These are phyloP conservation scores for Coracias cyanogaster DNA, from an alignment of 2,797 vertebrate genomes.

Conservation along the genomic window DNA sequence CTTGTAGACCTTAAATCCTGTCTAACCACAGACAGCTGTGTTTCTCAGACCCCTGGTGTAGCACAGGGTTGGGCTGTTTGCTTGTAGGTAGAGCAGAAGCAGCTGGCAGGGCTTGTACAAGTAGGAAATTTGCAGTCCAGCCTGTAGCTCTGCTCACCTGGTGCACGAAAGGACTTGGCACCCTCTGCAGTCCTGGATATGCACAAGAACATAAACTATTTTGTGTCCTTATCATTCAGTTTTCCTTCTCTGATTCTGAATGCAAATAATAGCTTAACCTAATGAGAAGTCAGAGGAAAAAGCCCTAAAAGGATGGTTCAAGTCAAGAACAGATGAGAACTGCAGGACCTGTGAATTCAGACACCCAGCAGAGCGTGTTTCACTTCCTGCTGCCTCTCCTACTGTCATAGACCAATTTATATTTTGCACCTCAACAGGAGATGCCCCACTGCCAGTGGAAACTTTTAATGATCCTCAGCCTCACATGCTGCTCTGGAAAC, in stretches of 20 bases:
- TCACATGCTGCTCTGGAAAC: not conserved
- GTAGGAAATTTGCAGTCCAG: not conserved
- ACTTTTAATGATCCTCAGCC: slow-evolving; percentile 11
- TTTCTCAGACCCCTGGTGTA: not conserved
- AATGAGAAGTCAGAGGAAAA: not conserved
- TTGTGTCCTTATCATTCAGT: not conserved
- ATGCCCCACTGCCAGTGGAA: not conserved
- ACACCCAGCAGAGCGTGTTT: not conserved
- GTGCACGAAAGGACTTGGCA: not conserved
- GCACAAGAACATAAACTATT: not conserved
- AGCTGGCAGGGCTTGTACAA: not conserved
- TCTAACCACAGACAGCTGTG: not conserved
- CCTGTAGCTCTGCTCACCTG: not conserved
- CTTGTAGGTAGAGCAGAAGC: not conserved
- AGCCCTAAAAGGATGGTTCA: not conserved
- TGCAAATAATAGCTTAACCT: not conserved
- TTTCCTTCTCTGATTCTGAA: not conserved
- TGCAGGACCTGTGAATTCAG: not conserved
- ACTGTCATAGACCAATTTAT: slow-evolving; percentile 18
- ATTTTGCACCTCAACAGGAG: slow-evolving; percentile 25
- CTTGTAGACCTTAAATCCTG: slow-evolving; percentile 5
- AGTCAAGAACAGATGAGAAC: not conserved
- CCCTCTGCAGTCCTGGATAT: not conserved
- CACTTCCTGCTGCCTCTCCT: slow-evolving; percentile 33
- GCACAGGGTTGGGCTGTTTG: not conserved